Evolutionary conservation across 2,113 vertebrate species (phyloP), one percentile per base, ranked within the genome.

Genomic region (Phocoena phocoena): DNA sequence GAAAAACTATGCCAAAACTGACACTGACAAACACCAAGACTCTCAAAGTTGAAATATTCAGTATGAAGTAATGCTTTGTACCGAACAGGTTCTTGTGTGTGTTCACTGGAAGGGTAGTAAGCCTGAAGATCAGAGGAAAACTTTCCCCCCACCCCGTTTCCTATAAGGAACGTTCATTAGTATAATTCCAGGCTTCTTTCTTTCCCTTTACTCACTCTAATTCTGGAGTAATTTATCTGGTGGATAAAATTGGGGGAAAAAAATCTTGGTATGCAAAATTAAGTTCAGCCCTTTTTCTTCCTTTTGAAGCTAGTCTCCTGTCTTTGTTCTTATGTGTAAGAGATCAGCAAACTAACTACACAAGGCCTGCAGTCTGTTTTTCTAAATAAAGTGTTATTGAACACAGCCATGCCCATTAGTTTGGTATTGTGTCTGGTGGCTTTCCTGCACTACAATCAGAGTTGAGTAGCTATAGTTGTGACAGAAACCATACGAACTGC

Each of bases 311-410:
- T 13, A 31, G 23, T n/a, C 15, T 65, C 7, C 58, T 93, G 41
- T 23, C 88, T 91, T 83, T 90, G 47, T 84, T 76, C 28, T 23
- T 58, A 26, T 4, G 36, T 33, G 18, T 23, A 55, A 63, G 47
- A 38, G 31, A 38, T 28, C 71, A 88, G 25, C 44, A 38, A 76
- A 92, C 36, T 31, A 18, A 92, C 67, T 28, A 68, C 60, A 70
- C 25, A 77, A 47, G 36, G 18, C 31, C 83, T 31, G 18, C 55
- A 60, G 38, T 33, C 36, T 60, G 2, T 60, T 77, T 93, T 83
- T 76, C 80, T 68, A 90, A 74, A 84, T 76, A 84, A 96, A 95
- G 70, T 90, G 76, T 95, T 88, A 88, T 3, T 60, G 36, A 76
- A 90, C 21, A 47, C 28, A 89, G 65, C 14, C 33, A 70, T 1